Evolutionary conservation across 92 coral and sea anemone species (phyloP).

Genomic region (Umimayanthus chanpuru): DNA sequence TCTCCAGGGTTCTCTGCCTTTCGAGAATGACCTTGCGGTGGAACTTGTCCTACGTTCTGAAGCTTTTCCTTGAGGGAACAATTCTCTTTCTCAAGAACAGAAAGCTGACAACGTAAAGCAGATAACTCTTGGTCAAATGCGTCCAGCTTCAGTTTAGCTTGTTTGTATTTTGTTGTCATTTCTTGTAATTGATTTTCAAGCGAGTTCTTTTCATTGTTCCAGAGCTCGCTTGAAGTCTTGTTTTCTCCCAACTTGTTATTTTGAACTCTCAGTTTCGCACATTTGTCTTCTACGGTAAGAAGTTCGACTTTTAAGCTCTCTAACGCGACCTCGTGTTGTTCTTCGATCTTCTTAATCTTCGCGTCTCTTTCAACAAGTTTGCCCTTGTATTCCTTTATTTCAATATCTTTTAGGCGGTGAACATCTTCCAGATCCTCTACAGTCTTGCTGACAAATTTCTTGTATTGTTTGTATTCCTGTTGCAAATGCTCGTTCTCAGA

Average conservation of each 20-base stretch:
- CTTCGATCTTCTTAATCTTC: constrained; percentile 46
- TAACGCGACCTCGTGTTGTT: constrained; percentile 55
- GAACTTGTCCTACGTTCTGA: constrained; percentile 33
- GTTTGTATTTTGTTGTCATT: constrained; percentile 50
- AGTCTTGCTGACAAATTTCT: constrained; percentile 27
- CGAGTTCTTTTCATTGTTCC: constrained; percentile 46
- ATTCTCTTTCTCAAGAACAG: constrained; percentile 45
- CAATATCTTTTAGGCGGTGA: constrained; percentile 17
- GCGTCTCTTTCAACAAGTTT: constrained; percentile 25
- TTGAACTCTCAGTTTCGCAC: constrained; percentile 52
- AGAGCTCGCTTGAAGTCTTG: constrained; percentile 10
- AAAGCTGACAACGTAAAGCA: constrained; percentile 23
- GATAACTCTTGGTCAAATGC: constrained; percentile 52
- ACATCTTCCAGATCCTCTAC: constrained; percentile 48
- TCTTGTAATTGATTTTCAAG: constrained; percentile 54
- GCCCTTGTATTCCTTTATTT: constrained; percentile 35
- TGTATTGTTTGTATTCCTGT: constrained; percentile 43
- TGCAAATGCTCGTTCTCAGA: constrained; percentile 9
- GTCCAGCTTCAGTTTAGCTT: constrained; percentile 40
- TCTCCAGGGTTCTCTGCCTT: constrained; percentile 16
- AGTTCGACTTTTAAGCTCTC: constrained; percentile 72
- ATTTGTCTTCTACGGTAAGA: constrained; percentile 64
- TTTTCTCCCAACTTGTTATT: constrained; percentile 44
- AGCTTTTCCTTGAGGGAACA: constrained; percentile 27
- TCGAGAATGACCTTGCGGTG: background rate